Conservation (phyloP, 2,113 vertebrate species). For the Emydocephalus ijimae region DNA sequence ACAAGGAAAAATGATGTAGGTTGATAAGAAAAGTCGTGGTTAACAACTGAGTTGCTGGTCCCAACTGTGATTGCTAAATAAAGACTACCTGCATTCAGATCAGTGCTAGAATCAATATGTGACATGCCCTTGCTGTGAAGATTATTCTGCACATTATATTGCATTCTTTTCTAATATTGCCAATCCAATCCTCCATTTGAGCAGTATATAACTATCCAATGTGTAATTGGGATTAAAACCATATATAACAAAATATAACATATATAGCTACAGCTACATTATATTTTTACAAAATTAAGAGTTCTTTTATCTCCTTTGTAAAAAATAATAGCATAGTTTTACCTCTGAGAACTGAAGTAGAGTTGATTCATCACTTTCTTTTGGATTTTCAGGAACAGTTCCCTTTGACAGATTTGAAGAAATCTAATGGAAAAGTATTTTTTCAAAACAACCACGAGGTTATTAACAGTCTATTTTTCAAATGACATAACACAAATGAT, state of each 20-base stretch:
- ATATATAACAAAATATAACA: background rate
- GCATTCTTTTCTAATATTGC: slow-evolving; percentile 14
- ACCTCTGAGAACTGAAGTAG: slow-evolving; percentile 83
- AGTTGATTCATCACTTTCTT: slow-evolving; percentile 74
- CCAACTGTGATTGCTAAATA: background rate
- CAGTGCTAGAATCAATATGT: background rate
- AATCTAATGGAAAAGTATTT: slow-evolving; percentile 68
- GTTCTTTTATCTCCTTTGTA: background rate
- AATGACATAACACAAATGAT: background rate
- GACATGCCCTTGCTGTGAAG: background rate
- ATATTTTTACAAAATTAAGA: background rate
- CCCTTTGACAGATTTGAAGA: slow-evolving; percentile 73
- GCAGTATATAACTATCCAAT: background rate
- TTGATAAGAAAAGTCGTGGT: background rate
- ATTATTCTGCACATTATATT: slow-evolving; percentile 11
- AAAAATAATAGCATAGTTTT: slow-evolving; percentile 34
- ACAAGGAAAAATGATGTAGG: background rate
- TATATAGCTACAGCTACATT: background rate
- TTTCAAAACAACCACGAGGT: slow-evolving; percentile 21
- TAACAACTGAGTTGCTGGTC: background rate
- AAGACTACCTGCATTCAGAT: background rate
- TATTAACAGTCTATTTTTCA: background rate
- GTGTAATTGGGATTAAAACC: background rate
- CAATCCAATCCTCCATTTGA: background rate
- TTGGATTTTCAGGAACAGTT: slow-evolving; percentile 60